Evolutionary conservation across 2,113 vertebrate genomes (phyloP), one percentile per base, ranked within the genome.

Genomic region (Elephas maximus): DNA sequence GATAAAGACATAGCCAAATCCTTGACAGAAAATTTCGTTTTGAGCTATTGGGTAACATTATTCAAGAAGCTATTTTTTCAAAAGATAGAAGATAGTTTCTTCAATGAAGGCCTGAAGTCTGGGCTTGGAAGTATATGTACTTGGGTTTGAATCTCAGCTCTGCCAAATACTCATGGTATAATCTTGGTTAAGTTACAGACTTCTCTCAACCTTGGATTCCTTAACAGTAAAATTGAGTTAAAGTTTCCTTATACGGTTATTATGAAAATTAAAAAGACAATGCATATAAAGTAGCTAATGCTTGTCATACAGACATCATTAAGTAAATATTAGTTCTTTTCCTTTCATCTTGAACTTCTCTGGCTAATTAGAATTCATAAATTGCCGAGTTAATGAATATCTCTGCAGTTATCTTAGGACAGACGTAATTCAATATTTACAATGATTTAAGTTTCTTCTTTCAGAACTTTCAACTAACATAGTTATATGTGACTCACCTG

Each of bases 401-500:
- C 65, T 28, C 65, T 37, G 41, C 5, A 90, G 71, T 26, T 15
- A 48, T 63, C 18, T 88, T 79, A 65, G 28, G 11, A 48, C 15
- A 69, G 93, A 95, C 18, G 28, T 51, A 63, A 94, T 28, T 77
- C 10, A 69, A 20, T 8, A 71, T 82, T 71, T 83, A 33, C 12
- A 26, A 76, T 0, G 0, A 71, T 60, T 65, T 20, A 71, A 62
- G 30, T 63, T 62, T 26, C 37, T 91, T 88, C 41, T 26, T 93
- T 48, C 48, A 67, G 93, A 93, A 79, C 9, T 30, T n/a, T 84
- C 74, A 79, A 37, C 5, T 26, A 33, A 21, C 51, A 6, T 0
- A 30, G 53, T 12, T n/a, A 2, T 5, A 0, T 11, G 44, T 28
- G 45, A 94, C 99, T 98, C 95, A 99, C 99, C 99, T 73, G 99